Evolutionary conservation across 2,888 invertebrate species (phyloP).

Genomic region (Venustoraphidia nigricollis): DNA sequence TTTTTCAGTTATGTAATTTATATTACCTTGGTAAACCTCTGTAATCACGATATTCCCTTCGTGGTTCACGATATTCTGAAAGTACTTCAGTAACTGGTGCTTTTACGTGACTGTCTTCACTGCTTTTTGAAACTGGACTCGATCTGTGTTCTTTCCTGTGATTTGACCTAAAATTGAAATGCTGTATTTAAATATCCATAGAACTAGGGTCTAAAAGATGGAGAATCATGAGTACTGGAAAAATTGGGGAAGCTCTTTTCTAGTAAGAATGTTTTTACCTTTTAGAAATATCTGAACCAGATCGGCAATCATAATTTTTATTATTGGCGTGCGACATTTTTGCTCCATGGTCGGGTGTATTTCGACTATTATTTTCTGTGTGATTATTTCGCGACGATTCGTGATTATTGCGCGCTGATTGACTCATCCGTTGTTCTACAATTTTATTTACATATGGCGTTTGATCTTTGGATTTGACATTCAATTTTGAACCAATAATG

Average conservation of each 20-base stretch:
- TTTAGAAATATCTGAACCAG: too few species aligned
- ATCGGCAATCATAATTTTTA: too few species aligned
- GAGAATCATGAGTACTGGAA: too few species aligned
- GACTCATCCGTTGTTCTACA: slow-evolving; percentile 6
- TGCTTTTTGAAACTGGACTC: slow-evolving; percentile 14
- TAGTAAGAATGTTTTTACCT: too few species aligned
- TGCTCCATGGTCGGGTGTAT: too few species aligned
- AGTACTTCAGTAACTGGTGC: slow-evolving; percentile 35
- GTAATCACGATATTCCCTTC: slow-evolving; percentile 36
- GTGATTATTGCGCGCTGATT: not conserved
- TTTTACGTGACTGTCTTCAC: slow-evolving; percentile 27
- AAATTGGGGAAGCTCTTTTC: too few species aligned
- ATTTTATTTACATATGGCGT: slow-evolving; percentile 6
- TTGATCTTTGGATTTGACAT: slow-evolving; percentile 1
- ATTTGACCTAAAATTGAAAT: not conserved
- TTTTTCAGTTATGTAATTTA: not conserved
- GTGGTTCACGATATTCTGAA: slow-evolving; percentile 36
- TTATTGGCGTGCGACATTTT: too few species aligned
- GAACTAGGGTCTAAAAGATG: too few species aligned
- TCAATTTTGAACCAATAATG: not conserved
- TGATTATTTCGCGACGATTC: too few species aligned
- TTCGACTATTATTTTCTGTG: too few species aligned
- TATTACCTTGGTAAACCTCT: slow-evolving; percentile 15
- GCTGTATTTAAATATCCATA: too few species aligned
- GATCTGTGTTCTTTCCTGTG: slow-evolving; percentile 9